Evolutionary conservation across 2,888 invertebrate species (phyloP), one percentile per base, ranked within the genome.

Genomic region (Rhodophaea formosa): DNA sequence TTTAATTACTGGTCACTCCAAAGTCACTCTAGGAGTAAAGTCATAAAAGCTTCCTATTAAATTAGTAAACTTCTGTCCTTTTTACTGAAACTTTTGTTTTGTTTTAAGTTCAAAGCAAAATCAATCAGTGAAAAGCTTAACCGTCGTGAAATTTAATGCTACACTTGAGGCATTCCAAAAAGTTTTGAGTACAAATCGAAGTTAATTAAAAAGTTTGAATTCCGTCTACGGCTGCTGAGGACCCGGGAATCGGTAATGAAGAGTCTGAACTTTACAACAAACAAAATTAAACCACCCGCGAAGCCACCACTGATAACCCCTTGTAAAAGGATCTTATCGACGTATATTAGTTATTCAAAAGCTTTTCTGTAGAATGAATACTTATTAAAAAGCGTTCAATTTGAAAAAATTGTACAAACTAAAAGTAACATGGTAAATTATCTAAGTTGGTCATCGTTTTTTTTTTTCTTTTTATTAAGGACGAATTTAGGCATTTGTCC

Each of bases 141-240:
- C 66, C 55, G 60, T 66, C 61, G 62, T 63, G 57, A 60, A 68
- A 64, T 62, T 71, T 66, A 69, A 68, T 64, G 63, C 62, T 62
- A 71, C 69, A 66, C 63, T 67, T 67, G 64, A 68, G 62, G 65
- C 62, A 69, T 70, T 68, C 60, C 59, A 47, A 61, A 69, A 74
- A 72, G 64, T 72, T n/a, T 71, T 67, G 30, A 53, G 56, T 57
- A 61, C 63, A 73, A 77, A 75, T 74, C 70, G 65, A 75, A 76
- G 72, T 73, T 78, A 78, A 77, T 79, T 79, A 77, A 77, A 75
- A 79, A 79, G 75, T 77, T 73, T 61, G 58, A 63, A 72, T 71
- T 75, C 70, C 62, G 63, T 60, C 62, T 62, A 61, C 65, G 54
- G 55, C 42, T 60, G 60, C 53, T 44, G 51, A 57, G 63, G 64